Base-by-base conservation (phyloP, 2,113 vertebrate species). In the Podilymbus podiceps region DNA sequence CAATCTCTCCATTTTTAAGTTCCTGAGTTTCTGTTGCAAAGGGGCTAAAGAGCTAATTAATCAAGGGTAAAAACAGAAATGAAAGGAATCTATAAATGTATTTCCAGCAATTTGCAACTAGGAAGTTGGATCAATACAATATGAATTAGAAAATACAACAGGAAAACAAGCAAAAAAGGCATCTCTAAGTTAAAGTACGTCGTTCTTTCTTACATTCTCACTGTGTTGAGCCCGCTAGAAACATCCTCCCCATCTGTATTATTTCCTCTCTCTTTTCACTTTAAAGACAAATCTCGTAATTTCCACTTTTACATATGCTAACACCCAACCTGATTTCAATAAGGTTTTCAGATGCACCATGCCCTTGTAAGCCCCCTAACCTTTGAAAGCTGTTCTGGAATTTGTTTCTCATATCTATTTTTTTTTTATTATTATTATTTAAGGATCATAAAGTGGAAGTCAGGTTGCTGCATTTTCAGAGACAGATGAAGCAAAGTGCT, bases 361-460 rank as follows among this genome's bases (percentile, higher is more conserved):
- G 73, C 31, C 79, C 69, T 92, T 90, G 58, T 85, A 97, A 96
- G 38, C 15, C 35, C 49, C 80, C 42, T 13, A 42, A 31, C 50
- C 46, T 81, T 47, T 73, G 42, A 76, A 66, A 84, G 11, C 31
- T 63, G 67, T 62, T 91, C 52, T 52, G 42, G 44, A 83, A 89
- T 82, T 90, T 96, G 83, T 77, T 64, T 53, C 71, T 88, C 40
- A 15, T 80, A 47, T 35, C 33, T 88, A 42, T 50, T 58, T 40
- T 72, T 55, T 74, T 94, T 87, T 93, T 95, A 96, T 98, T 97
- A 97, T 97, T 98, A 96, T 97, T 97, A 98, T 98, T 97, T 97
- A 97, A 98, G 90, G 89, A 95, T 93, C 97, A 94, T 97, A 97
- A 98, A 98, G 95, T 94, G 73, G 95, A 98, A 97, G 93, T 97